phyloP scores from a whole-genome alignment of 2,113 vertebrate genomes.

The Sylvietta virens region DNA sequence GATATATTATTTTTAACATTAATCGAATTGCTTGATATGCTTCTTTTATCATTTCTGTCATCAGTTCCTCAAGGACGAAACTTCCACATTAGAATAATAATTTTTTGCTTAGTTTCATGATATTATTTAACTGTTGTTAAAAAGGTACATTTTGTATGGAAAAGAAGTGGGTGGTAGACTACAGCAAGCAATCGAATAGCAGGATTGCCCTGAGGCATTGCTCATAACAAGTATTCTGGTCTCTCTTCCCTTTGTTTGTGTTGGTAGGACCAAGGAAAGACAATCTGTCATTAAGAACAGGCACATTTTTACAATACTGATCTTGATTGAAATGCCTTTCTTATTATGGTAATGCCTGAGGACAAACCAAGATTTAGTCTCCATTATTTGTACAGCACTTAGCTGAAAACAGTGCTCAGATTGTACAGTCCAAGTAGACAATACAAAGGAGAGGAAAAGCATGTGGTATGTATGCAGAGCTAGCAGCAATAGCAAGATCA shows the following conservation, averaged over 20 bases:
- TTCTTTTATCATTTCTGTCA: not conserved
- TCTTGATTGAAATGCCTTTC: not conserved
- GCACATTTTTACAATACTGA: not conserved
- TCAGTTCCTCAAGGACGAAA: not conserved
- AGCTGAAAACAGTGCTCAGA: not conserved
- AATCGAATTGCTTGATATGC: not conserved
- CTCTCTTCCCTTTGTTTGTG: not conserved
- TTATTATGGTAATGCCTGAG: not conserved
- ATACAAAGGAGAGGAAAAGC: not conserved
- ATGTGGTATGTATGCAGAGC: not conserved
- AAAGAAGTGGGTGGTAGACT: not conserved
- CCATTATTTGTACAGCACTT: not conserved
- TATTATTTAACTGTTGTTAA: not conserved
- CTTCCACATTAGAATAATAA: not conserved
- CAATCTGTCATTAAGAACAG: not conserved
- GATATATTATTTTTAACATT: not conserved
- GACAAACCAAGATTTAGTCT: not conserved
- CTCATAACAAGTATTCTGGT: not conserved
- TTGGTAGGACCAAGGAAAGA: not conserved
- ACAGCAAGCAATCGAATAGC: not conserved
- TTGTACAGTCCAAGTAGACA: not conserved
- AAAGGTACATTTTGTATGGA: not conserved
- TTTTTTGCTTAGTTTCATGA: not conserved
- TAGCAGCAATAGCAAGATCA: not conserved
- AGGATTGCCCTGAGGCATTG: not conserved